Evolutionary conservation across 1,140 invertebrate genomes (phyloP).

Genomic region (Proales similis): DNA sequence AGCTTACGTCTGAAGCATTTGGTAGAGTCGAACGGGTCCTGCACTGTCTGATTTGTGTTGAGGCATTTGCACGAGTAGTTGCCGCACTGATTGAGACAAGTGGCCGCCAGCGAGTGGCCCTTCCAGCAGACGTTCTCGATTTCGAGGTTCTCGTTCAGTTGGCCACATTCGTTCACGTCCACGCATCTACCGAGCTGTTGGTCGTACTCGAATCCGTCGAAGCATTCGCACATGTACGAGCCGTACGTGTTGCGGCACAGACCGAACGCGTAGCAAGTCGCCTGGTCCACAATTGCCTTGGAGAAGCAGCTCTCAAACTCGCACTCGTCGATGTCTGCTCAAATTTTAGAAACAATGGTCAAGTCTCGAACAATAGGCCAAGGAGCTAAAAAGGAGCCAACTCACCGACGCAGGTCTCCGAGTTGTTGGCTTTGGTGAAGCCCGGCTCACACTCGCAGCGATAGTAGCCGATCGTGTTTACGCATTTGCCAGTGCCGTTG

Average conservation of each 20-base stretch:
- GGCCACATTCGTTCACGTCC: conserved; percentile 25
- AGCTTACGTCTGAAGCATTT: conserved; percentile 15
- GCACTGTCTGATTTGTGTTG: not conserved
- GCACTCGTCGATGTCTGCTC: conserved; percentile 23
- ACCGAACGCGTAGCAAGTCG: conserved; percentile 27
- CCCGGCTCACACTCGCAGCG: conserved; percentile 18
- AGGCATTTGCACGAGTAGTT: conserved; percentile 16
- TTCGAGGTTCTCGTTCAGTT: conserved; percentile 17
- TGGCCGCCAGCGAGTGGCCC: conserved; percentile 1
- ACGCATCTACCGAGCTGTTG: not conserved
- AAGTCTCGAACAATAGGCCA: not conserved
- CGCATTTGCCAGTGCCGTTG: conserved; percentile 27
- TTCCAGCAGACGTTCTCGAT: conserved; percentile 2
- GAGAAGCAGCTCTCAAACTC: conserved; percentile 33
- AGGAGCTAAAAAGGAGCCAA: not conserved
- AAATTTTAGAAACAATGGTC: not conserved
- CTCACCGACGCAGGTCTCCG: conserved; percentile 8
- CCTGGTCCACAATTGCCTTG: not conserved
- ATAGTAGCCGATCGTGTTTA: conserved; percentile 33
- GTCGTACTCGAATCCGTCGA: conserved; percentile 31
- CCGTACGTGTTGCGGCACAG: conserved; percentile 23
- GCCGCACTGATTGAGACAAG: conserved; percentile 15
- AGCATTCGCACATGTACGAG: conserved; percentile 31
- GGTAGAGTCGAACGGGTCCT: not conserved
- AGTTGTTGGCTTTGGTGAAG: conserved; percentile 4